These are phyloP conservation scores for Remorina albescens DNA, from an alignment of 2,797 vertebrate species.

Conservation along the genomic window DNA sequence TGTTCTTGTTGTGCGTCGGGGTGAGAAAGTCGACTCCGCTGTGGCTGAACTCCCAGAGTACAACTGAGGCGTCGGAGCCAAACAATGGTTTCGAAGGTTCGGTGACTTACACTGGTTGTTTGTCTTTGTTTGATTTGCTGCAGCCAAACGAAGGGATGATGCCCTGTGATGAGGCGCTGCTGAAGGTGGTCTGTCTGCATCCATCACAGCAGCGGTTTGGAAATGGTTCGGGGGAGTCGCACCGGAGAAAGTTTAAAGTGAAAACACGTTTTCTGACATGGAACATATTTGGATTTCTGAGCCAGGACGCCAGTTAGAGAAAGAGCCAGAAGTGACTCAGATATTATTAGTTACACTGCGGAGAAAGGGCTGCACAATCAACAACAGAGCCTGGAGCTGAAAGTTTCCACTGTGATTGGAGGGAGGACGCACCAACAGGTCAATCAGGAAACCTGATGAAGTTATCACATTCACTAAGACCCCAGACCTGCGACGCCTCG, in stretches of 20 bases:
- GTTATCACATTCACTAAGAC: too few relatives aligned
- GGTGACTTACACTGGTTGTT: not conserved
- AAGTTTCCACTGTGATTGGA: not conserved
- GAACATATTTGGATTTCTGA: constrained; percentile 25
- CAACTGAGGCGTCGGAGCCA: not conserved
- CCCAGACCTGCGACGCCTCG: too few relatives aligned
- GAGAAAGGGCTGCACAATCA: constrained; percentile 4
- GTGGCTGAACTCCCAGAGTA: not conserved
- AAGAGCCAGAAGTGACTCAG: constrained; percentile 8
- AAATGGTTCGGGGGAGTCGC: not conserved
- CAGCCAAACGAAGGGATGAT: not conserved
- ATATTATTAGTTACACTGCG: constrained; percentile 14
- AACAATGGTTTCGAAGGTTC: not conserved
- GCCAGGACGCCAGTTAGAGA: not conserved
- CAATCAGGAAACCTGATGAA: too few relatives aligned
- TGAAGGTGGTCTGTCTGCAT: not conserved
- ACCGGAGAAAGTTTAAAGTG: not conserved
- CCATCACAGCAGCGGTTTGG: constrained; percentile 24
- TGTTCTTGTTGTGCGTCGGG: not conserved
- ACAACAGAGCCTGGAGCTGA: not conserved
- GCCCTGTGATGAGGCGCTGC: not conserved
- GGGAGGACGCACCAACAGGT: not conserved
- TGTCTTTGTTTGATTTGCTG: not conserved
- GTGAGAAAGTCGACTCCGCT: not conserved
- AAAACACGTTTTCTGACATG: constrained; percentile 7